Evolutionary conservation across 2,888 invertebrate species (phyloP), one percentile per base, ranked within the genome.

Genomic region (Morpho achilles): DNA sequence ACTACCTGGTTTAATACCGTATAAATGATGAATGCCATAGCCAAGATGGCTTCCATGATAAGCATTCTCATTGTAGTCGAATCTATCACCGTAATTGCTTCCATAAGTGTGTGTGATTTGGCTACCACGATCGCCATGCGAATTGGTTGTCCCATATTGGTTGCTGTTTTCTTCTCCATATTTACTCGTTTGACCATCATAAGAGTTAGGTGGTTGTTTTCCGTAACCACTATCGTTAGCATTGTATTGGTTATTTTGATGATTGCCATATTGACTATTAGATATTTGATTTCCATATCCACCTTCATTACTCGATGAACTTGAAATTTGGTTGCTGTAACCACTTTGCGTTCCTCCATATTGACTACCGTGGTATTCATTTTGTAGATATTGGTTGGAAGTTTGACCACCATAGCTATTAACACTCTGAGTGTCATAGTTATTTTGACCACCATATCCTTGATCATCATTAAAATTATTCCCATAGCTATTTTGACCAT

Each of bases 11-110:
- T 64, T 67, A 32, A 67, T 67, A 41, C 67, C 69, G 32, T 70
- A 70, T 49, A 68, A 60, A 53, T 68, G 63, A 56, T 68, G 68
- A 1, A 63, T 67, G 7, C 68, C 68, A 42, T 70, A 70, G 4
- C 68, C 69, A 53, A 68, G 63, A 59, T 65, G 65, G 51, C 67
- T 68, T 7, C 68, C 67, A 9, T 66, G 60, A 44, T 65, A 66
- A 22, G 62, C 62, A 5, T 62, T 59, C 42, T 63, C 62, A 40
- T 48, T 60, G 9, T 61, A 64, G 23, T 58, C 40, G 6, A 43
- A 57, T 54, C 54, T 47, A 2, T 54, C 54, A 9, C 50, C 61
- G 9, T 50, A 56, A 50, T 60, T 58, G 22, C 22, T 52, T 48
- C 42, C 47, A 16, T 53, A 41, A 0, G 40, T 58, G 2, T 50